Evolutionary conservation across 2,888 invertebrate species (phyloP).

Genomic region (Perizoma affinitatum): DNA sequence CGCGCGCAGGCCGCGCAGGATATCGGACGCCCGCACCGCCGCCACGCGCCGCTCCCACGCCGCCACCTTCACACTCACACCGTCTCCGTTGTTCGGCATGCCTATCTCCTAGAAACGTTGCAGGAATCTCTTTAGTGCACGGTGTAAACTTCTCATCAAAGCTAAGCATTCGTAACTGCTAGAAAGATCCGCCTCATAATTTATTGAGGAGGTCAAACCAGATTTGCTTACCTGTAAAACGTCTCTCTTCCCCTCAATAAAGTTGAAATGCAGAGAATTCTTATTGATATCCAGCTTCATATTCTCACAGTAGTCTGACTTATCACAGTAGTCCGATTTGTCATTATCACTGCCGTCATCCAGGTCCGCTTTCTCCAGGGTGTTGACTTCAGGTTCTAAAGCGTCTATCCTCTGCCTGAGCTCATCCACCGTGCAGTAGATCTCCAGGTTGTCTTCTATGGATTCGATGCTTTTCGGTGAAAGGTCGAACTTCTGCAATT

Average conservation of each 20-base stretch:
- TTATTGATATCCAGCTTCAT: constrained; percentile 68
- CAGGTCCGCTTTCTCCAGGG: constrained; percentile 53
- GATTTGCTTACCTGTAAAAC: constrained; percentile 64
- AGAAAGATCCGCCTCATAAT: too few species aligned
- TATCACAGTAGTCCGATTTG: constrained; percentile 56
- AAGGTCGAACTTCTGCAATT: constrained; percentile 75
- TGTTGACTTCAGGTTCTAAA: constrained; percentile 70
- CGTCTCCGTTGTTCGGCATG: constrained; percentile 58
- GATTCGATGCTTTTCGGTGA: constrained; percentile 78
- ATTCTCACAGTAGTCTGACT: constrained; percentile 55
- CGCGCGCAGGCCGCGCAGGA: constrained; percentile 84
- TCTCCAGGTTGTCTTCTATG: constrained; percentile 84
- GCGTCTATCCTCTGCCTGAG: constrained; percentile 82
- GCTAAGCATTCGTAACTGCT: too few species aligned
- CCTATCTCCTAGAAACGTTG: constrained; percentile 61
- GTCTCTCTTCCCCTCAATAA: constrained; percentile 77
- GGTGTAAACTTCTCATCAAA: too few species aligned
- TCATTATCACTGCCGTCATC: constrained; percentile 41
- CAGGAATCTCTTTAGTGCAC: too few species aligned
- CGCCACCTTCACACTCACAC: constrained; percentile 86
- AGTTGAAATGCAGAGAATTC: constrained; percentile 76
- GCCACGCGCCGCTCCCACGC: constrained; percentile 88
- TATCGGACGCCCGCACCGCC: constrained; percentile 86
- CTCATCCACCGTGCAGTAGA: constrained; percentile 88
- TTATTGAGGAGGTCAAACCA: too few species aligned